Conservation (phyloP, 2,888 invertebrate species). For the Eubasilissa splendida region DNA sequence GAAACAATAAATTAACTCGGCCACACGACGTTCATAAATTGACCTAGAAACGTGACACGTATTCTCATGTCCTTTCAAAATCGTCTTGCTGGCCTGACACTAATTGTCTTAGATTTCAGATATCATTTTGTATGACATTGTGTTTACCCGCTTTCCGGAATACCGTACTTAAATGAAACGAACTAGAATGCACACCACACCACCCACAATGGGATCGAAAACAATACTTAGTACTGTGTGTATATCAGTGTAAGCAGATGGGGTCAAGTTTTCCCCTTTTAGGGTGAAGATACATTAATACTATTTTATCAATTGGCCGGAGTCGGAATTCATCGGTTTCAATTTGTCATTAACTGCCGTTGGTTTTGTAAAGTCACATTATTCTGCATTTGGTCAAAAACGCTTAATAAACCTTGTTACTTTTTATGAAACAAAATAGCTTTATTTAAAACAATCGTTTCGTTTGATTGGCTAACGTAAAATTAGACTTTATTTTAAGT, state of each 20-base stretch:
- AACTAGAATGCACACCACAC: conserved; percentile 9
- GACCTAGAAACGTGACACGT: conserved; percentile 11
- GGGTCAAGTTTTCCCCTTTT: conserved; percentile 1
- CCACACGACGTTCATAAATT: not conserved
- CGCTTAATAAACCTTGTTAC: too few relatives aligned
- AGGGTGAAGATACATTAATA: not conserved
- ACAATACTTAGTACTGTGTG: not conserved
- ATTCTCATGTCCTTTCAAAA: conserved; percentile 1
- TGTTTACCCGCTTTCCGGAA: not conserved
- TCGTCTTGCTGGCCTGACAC: not conserved
- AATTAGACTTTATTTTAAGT: too few relatives aligned
- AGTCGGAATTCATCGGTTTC: too few relatives aligned
- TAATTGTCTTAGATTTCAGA: not conserved
- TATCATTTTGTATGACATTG: not conserved
- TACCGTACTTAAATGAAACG: not conserved
- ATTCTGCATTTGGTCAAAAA: too few relatives aligned
- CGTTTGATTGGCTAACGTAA: too few relatives aligned
- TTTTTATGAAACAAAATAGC: too few relatives aligned
- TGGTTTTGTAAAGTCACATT: too few relatives aligned
- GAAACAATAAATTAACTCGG: too few relatives aligned
- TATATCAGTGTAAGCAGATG: not conserved
- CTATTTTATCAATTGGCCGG: too few relatives aligned
- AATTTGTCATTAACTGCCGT: too few relatives aligned
- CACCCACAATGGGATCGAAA: conserved; percentile 5
- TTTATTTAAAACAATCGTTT: too few relatives aligned